Evolutionary conservation across 2,888 invertebrate species (phyloP), one percentile per base, ranked within the genome.

Genomic region (Lithodes maja): DNA sequence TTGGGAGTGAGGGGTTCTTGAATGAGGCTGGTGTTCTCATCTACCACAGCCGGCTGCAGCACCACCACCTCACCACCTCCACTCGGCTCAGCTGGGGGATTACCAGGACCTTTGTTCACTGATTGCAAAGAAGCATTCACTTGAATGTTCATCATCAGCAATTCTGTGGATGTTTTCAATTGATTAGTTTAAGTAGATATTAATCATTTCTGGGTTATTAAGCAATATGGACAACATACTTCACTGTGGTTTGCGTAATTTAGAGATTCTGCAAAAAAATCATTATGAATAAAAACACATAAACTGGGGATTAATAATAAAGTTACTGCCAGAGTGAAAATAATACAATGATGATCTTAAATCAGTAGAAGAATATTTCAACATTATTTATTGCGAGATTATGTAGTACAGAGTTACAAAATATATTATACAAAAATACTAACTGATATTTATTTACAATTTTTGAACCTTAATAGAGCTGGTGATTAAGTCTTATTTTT

Each of bases 71-170:
- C 77, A 2, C 75, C 87, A 55, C 61, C 33, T 78, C 71, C 85
- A 49, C 33, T 77, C 33, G 33, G 33, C 9, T 85, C 87, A 52
- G 82, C 77, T 17, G 68, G 85, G n/a, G 15, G n/a, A 52, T 15
- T 53, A 7, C 77, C 75, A 75, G 61, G 55, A 75, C 83, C 81
- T 75, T 89, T 85, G 61, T 89, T 89, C 80, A 89, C 81, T 50
- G 88, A 74, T 61, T 89, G 88, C 12, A 89, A 80, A 75, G 90
- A 90, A 55, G 90, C 86, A 83, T 88, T 88, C 17, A 85, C 88
- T 71, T 86, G 86, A 12, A 90, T 88, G 86, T 90, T 90, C 90
- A 90, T 88, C 90, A 90, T 90, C 88, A 90, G 83, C 77, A 90
- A 61, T 54, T 90, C 90, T 90, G 87, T 53, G 71, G 17, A 2